Evolutionary conservation across 2,888 invertebrate genomes (phyloP).

Genomic region (Dryobotodes eremita): DNA sequence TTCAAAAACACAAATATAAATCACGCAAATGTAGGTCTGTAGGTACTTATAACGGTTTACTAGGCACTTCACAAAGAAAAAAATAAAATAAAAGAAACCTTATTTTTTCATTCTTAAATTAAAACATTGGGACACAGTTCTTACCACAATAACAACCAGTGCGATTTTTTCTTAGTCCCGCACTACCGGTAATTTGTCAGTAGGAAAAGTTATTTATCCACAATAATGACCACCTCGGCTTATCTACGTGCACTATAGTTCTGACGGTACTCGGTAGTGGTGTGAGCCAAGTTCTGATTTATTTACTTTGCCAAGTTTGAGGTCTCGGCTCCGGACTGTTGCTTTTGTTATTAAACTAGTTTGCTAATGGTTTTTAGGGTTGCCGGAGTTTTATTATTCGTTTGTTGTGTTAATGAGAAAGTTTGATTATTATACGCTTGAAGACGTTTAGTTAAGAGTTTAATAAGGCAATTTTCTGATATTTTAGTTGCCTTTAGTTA

Average conservation of each 20-base stretch:
- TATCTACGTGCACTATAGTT: slow-evolving; percentile 79
- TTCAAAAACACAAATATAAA: background rate
- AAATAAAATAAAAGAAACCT: background rate
- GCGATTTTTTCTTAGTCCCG: slow-evolving; percentile 52
- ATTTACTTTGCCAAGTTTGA: slow-evolving; percentile 75
- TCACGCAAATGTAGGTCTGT: background rate
- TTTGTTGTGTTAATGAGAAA: slow-evolving; percentile 44
- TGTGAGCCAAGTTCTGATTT: slow-evolving; percentile 80
- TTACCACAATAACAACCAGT: background rate
- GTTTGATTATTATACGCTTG: slow-evolving; percentile 34
- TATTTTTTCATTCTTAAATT: background rate
- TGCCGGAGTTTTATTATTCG: slow-evolving; percentile 37
- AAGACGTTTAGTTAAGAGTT: slow-evolving; percentile 2
- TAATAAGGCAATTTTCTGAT: slow-evolving; percentile 3
- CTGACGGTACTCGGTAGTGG: slow-evolving; percentile 70
- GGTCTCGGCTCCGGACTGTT: slow-evolving; percentile 50
- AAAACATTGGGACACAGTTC: background rate
- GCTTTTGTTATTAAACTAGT: slow-evolving; percentile 64
- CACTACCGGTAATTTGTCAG: slow-evolving; percentile 76
- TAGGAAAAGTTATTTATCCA: slow-evolving; percentile 81
- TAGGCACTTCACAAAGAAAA: background rate
- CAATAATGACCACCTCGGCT: slow-evolving; percentile 83
- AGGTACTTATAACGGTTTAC: background rate
- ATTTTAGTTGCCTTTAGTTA: too few relatives aligned
- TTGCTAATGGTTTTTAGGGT: slow-evolving; percentile 61